Percentiles rank a stretch among this genome's conserved stretches.
These are phyloP conservation scores for Saccopteryx leptura DNA, from an alignment of 2,113 vertebrate species.

Conservation along the genomic window DNA sequence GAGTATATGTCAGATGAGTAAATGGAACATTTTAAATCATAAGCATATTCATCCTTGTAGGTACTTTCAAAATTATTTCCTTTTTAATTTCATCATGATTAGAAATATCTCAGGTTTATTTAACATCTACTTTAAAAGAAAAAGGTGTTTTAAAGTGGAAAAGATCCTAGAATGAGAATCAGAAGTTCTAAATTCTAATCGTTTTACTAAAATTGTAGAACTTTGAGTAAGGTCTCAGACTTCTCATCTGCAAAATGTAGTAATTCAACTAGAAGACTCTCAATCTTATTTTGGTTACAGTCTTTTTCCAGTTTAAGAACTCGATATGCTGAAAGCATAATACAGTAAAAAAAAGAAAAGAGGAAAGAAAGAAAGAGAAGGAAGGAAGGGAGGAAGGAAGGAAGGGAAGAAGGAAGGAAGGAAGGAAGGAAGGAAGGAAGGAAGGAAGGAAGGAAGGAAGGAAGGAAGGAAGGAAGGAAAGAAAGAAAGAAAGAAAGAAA, in stretches of 20 bases:
- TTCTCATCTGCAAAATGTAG: not conserved
- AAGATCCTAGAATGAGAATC: slow-evolving; percentile 5
- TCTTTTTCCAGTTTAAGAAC: not conserved
- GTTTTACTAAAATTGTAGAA: slow-evolving; percentile 16
- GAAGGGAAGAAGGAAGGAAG: no score
- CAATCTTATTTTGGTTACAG: not conserved
- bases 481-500: no score
- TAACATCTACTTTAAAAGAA: slow-evolving; percentile 49
- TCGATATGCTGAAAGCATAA: not conserved
- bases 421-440: no score
- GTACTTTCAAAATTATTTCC: slow-evolving; percentile 21
- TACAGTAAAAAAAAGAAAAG: not conserved
- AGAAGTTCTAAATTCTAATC: slow-evolving; percentile 33
- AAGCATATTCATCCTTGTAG: slow-evolving; percentile 35
- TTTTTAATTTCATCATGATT: slow-evolving; percentile 53
- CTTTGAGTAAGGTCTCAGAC: not conserved
- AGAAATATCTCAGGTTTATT: slow-evolving; percentile 26
- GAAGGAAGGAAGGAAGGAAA: no score
- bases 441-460: no score
- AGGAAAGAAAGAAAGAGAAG: no score
- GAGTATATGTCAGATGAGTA: slow-evolving; percentile 25
- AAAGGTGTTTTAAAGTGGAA: slow-evolving; percentile 10
- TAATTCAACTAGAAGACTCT: not conserved
- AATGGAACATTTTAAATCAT: slow-evolving; percentile 38
- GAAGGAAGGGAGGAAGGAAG: no score